A percentile compares a stretch with the other conserved stretches of the same genome.
Conservation (phyloP, 2,113 vertebrate species). For the Lampris incognitus region DNA sequence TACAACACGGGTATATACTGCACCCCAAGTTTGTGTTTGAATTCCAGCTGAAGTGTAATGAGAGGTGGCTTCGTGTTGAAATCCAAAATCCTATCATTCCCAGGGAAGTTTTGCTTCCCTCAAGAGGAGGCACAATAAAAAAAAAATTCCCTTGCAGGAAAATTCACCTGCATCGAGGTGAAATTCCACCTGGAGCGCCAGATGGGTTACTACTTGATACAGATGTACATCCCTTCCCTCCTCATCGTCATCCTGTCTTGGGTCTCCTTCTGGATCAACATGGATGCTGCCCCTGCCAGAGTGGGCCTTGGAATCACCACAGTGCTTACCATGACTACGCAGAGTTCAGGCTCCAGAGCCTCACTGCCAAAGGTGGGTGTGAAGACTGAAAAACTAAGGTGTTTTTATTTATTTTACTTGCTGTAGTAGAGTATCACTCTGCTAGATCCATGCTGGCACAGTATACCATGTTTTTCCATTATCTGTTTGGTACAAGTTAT, state of each 20-base stretch:
- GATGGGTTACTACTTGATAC: conserved; percentile 96
- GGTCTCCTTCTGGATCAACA: conserved; percentile 97
- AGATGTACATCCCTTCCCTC: conserved; percentile 96
- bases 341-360: conserved; percentile 91
- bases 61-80: too few species aligned
- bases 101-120: too few species aligned
- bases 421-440: too few species aligned
- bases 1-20: conserved; percentile 91
- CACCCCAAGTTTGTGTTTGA: neutral
- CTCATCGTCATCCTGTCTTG: conserved; percentile 95
- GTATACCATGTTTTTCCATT: too few species aligned
- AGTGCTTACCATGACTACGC: conserved; percentile 94
- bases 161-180: conserved; percentile 95
- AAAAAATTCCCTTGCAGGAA: conserved; percentile 75
- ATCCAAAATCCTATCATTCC: too few species aligned
- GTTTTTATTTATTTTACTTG: neutral
- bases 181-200: conserved; percentile 95
- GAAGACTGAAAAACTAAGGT: neutral
- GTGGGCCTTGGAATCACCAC: conserved; percentile 94
- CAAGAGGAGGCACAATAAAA: too few species aligned
- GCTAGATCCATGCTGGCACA: too few species aligned
- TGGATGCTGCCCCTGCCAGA: conserved; percentile 91
- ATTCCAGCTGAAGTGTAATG: neutral
- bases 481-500: too few species aligned
- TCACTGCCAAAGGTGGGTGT: conserved; percentile 92